phyloP scores from a whole-genome alignment of 2,888 invertebrate species.

The Agrochola litura region DNA sequence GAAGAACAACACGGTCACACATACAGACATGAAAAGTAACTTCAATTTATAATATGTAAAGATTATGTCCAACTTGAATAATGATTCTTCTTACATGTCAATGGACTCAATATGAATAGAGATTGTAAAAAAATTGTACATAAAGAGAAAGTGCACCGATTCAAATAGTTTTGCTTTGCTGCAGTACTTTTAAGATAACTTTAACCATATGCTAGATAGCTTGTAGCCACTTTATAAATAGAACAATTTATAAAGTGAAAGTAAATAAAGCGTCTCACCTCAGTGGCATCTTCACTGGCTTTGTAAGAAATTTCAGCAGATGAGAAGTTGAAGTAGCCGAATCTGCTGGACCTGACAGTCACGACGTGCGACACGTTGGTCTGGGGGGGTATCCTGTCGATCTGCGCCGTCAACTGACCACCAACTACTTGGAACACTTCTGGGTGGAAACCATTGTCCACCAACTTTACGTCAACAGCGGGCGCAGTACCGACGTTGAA shows the following conservation, averaged over 20 bases:
- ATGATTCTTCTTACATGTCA: neutral
- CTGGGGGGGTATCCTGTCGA: slow-evolving; percentile 97
- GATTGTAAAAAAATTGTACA: neutral
- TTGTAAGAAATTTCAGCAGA: slow-evolving; percentile 98
- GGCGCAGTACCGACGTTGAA: slow-evolving; percentile 98
- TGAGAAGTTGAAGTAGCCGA: slow-evolving; percentile 99
- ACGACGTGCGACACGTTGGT: slow-evolving; percentile 98
- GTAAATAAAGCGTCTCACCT: slow-evolving; percentile 85
- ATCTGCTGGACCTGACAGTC: slow-evolving; percentile 96
- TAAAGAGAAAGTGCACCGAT: slow-evolving; percentile 19
- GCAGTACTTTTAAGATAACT: neutral
- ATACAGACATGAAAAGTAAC: too few relatives aligned
- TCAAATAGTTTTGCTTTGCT: neutral
- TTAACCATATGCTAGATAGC: neutral
- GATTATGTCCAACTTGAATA: neutral
- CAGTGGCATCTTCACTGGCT: slow-evolving; percentile 94
- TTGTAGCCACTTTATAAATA: neutral
- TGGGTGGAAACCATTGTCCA: slow-evolving; percentile 97
- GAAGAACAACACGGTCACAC: too few relatives aligned
- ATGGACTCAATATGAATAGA: neutral
- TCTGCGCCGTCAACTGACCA: slow-evolving; percentile 95
- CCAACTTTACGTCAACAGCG: slow-evolving; percentile 96
- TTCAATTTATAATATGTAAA: too few relatives aligned
- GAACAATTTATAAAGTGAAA: slow-evolving; percentile 41
- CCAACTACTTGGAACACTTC: slow-evolving; percentile 97